These are phyloP conservation scores for Cryptomyrus ogoouensis DNA, from an alignment of 2,113 vertebrate species.

Conservation along the genomic window DNA sequence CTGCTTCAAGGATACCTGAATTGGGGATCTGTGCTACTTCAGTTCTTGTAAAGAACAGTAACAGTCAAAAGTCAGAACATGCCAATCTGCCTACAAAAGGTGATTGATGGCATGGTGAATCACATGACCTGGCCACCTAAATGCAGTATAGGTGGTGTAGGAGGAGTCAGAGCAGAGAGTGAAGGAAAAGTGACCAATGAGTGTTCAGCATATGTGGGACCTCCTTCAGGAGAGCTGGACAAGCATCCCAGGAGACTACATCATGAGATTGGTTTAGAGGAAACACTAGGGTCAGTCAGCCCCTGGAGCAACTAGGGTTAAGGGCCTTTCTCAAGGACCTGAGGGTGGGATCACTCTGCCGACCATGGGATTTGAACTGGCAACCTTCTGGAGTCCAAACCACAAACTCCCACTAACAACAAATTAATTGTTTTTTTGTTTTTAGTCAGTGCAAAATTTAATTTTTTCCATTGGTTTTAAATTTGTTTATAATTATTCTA, in stretches of 20 bases:
- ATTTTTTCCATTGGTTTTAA: background rate
- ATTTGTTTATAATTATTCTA: background rate
- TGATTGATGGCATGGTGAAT: background rate
- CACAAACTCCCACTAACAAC: no score
- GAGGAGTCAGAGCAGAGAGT: background rate
- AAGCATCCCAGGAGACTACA: background rate
- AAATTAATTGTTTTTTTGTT: no score
- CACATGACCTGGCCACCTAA: background rate
- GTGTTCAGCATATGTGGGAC: no score
- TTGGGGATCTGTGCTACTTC: background rate
- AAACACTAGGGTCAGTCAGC: background rate
- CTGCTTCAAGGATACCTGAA: background rate
- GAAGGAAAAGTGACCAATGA: background rate
- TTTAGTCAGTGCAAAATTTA: background rate
- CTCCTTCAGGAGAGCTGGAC: background rate
- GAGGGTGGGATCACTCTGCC: background rate
- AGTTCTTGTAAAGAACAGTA: background rate
- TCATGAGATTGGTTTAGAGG: background rate
- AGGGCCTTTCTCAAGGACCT: background rate
- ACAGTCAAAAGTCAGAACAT: background rate
- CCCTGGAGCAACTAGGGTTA: background rate
- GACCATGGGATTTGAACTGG: background rate
- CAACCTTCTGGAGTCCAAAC: background rate
- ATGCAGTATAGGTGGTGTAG: background rate
- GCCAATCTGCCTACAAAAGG: background rate